These are phyloP conservation scores for Cephonodes hylas DNA, from an alignment of 2,888 invertebrate genomes.

Conservation along the genomic window DNA sequence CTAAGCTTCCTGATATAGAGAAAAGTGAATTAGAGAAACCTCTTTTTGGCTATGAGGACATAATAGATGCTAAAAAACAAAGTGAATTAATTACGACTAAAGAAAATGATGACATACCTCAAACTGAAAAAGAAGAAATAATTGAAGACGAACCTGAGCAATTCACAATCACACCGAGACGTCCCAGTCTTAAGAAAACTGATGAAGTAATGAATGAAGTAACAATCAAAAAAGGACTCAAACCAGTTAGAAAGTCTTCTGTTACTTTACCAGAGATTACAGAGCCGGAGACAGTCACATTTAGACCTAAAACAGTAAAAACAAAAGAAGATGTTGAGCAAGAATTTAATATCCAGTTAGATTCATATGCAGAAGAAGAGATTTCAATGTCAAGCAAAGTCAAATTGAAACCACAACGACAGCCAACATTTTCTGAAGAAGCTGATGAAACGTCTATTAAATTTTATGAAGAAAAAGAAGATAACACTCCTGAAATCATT, in stretches of 20 bases:
- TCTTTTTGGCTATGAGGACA: conserved; percentile 76
- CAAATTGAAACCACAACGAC: conserved; percentile 87
- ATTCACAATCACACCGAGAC: conserved; percentile 64
- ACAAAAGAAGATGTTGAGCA: conserved; percentile 94
- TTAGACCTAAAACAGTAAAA: conserved; percentile 87
- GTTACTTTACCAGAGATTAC: conserved; percentile 86
- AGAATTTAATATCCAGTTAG: conserved; percentile 92
- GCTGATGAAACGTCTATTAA: conserved; percentile 88
- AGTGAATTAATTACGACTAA: conserved; percentile 31
- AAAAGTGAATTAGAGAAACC: conserved; percentile 81
- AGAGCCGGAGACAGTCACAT: conserved; percentile 89
- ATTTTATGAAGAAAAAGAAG: conserved; percentile 74
- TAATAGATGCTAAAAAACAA: conserved; percentile 53
- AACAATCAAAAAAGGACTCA: conserved; percentile 88
- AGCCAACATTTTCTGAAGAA: conserved; percentile 88
- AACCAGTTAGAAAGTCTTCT: conserved; percentile 83
- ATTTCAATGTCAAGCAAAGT: conserved; percentile 92
- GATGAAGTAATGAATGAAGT: conserved; percentile 82
- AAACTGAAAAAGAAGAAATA: conserved; percentile 34
- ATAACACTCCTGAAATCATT: conserved; percentile 61
- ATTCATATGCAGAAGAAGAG: conserved; percentile 93
- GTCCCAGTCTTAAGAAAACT: conserved; percentile 67
- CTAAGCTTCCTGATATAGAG: conserved; percentile 78
- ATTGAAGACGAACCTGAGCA: conserved; percentile 63
- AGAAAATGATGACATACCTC: conserved; percentile 11